These are phyloP conservation scores for Ceratitis capitata DNA, from an alignment of 1,140 invertebrate species.

Conservation along the genomic window DNA sequence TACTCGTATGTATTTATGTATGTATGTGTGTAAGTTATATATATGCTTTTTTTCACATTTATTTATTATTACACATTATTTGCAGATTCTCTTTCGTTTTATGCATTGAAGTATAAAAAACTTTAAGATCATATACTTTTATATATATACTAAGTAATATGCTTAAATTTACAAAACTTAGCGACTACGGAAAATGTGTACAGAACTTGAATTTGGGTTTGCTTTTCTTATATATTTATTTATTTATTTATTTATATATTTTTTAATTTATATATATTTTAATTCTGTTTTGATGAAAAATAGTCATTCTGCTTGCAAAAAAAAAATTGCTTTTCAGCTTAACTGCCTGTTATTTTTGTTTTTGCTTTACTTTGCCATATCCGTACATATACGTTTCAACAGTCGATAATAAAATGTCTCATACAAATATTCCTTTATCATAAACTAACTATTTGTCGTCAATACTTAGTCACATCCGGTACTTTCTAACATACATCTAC, in stretches of 20 bases:
- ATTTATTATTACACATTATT: neutral
- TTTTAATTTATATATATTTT: neutral
- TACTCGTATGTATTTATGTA: neutral
- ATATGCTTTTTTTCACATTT: neutral
- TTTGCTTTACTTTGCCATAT: neutral
- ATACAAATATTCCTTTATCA: neutral
- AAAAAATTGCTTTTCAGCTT: neutral
- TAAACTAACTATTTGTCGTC: conserved; percentile 2
- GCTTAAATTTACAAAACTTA: neutral
- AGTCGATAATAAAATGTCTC: neutral
- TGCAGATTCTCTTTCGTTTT: neutral
- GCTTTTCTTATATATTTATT: neutral
- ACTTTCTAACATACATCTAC: neutral
- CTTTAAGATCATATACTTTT: neutral
- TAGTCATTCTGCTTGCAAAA: neutral
- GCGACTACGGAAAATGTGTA: neutral
- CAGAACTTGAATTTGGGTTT: no score
- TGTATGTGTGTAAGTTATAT: neutral
- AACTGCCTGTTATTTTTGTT: neutral
- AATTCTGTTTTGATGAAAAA: neutral
- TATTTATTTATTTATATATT: no score
- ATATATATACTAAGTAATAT: neutral
- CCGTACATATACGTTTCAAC: neutral
- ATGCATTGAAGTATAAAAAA: conserved; percentile 19
- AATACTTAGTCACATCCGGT: neutral